Percentiles rank a stretch among this genome's conserved stretches.
Conservation (phyloP, 1,140 invertebrate genomes). For the Papilio machaon region DNA sequence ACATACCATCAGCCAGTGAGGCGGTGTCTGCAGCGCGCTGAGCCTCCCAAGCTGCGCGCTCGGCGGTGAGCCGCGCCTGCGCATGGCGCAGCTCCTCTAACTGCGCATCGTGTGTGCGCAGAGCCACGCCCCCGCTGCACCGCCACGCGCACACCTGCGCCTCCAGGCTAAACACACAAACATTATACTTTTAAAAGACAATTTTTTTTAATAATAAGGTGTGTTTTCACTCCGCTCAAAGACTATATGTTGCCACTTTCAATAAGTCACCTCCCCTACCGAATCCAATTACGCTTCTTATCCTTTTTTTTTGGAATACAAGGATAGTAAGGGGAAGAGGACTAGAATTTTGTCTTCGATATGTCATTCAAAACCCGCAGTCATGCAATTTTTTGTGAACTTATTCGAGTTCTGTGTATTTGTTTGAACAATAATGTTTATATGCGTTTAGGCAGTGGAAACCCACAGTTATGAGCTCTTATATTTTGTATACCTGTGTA, state of each 20-base stretch:
- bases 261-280: no score
- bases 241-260: no score
- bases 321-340: no score
- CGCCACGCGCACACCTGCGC: slow-evolving; percentile 82
- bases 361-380: no score
- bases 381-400: no score
- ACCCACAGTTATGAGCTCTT: no score
- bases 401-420: no score
- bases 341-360: no score
- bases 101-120: slow-evolving; percentile 78
- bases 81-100: slow-evolving; percentile 88
- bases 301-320: no score
- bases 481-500: slow-evolving; percentile 84
- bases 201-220: not conserved
- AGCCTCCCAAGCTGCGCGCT: slow-evolving; percentile 89
- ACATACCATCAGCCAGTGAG: slow-evolving; percentile 52
- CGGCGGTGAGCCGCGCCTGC: slow-evolving; percentile 90
- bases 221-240: not conserved
- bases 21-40: slow-evolving; percentile 52
- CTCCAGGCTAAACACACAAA: slow-evolving; percentile 75
- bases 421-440: no score
- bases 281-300: no score
- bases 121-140: slow-evolving; percentile 50
- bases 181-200: not conserved
- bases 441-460: no score